These are phyloP conservation scores for Pantherophis vulpinus DNA, from an alignment of 2,797 vertebrate species.

Conservation along the genomic window DNA sequence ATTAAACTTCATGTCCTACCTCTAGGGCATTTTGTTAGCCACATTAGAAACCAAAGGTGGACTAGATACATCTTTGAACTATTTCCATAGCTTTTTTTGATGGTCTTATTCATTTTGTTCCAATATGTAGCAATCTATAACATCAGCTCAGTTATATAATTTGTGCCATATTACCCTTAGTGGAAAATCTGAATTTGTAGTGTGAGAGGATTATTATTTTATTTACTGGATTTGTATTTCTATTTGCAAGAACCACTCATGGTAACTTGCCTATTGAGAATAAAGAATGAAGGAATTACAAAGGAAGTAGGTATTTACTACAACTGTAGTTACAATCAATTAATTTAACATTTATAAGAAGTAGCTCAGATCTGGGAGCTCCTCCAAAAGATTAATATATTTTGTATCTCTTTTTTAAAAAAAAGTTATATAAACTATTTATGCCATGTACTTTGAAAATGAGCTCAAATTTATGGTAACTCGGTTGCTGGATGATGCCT, in stretches of 20 bases:
- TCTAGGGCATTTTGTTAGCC: background rate
- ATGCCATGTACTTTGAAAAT: background rate
- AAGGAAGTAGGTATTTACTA: conserved; percentile 22
- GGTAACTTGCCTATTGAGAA: background rate
- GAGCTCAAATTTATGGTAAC: background rate
- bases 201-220: background rate
- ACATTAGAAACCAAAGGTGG: background rate
- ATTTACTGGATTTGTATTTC: background rate
- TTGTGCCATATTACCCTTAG: background rate
- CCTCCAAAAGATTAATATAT: conserved; percentile 38
- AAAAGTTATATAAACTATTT: conserved; percentile 47
- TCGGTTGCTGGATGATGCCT: background rate
- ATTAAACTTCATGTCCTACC: background rate
- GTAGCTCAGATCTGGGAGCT: conserved; percentile 13
- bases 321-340: conserved; percentile 22
- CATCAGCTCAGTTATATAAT: background rate
- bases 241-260: background rate
- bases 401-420: background rate
- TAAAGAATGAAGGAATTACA: background rate
- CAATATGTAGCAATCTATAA: background rate
- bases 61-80: background rate
- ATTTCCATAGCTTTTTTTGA: background rate
- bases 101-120: background rate
- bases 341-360: conserved; percentile 49
- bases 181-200: background rate